Evolutionary conservation across 2,113 vertebrate genomes (phyloP).

Genomic region (Pachyramphus minor): DNA sequence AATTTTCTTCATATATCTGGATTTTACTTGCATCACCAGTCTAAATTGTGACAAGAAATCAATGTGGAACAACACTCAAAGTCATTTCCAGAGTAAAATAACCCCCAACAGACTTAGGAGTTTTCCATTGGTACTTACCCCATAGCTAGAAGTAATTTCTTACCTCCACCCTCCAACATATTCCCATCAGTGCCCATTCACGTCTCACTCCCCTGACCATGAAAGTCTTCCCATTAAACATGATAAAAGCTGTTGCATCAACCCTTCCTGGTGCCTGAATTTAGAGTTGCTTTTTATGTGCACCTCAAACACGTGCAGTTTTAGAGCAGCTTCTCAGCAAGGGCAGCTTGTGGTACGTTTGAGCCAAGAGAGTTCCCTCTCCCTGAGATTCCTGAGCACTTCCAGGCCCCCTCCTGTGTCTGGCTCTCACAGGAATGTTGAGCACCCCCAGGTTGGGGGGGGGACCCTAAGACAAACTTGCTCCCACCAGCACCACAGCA

Average conservation of each 20-base stretch:
- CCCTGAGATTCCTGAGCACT: not conserved
- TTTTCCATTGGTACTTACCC: not conserved
- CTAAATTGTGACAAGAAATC: not conserved
- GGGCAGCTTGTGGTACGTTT: not conserved
- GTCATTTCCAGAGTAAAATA: not conserved
- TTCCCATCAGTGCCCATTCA: not conserved
- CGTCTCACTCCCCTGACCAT: not conserved
- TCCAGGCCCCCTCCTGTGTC: not conserved
- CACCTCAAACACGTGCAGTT: accelerated
- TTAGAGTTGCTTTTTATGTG: not conserved
- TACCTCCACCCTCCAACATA: not conserved
- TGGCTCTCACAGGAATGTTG: accelerated
- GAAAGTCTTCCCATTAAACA: not conserved
- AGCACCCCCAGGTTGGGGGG: accelerated
- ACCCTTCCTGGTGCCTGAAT: accelerated
- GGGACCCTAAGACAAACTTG: not conserved
- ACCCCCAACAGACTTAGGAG: not conserved
- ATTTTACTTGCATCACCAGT: not conserved
- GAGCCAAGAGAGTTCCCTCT: not conserved
- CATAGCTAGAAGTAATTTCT: not conserved
- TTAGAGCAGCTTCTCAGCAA: not conserved
- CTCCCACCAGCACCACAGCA: not conserved
- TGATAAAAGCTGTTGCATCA: not conserved
- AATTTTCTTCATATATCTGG: not conserved
- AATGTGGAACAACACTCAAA: not conserved